Conservation (phyloP, 2,888 invertebrate species). For the Scaptomyza caliginosa region DNA sequence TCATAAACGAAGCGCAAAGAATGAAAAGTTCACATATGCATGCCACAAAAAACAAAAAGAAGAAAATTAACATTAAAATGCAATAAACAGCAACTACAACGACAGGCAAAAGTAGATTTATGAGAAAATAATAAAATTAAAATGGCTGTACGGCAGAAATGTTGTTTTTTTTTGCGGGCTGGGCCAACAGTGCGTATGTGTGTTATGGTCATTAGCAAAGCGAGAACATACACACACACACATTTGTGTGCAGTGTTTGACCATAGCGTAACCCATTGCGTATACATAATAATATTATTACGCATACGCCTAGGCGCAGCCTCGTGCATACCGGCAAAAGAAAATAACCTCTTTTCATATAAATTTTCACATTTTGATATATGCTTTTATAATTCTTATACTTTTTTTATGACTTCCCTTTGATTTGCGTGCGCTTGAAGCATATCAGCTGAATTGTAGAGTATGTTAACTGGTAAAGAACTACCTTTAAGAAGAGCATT, state of each 20-base stretch:
- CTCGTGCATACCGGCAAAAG: conserved; percentile 21
- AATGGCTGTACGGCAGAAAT: conserved; percentile 20
- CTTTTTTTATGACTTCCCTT: conserved; percentile 35
- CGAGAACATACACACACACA: conserved; percentile 5
- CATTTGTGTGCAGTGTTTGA: conserved; percentile 29
- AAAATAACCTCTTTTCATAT: conserved; percentile 15
- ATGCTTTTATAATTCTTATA: conserved; percentile 41
- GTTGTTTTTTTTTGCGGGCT: conserved; percentile 34
- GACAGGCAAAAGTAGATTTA: conserved; percentile 45
- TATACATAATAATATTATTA: conserved; percentile 50
- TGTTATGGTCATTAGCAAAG: conserved; percentile 48
- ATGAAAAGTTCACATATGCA: conserved; percentile 1
- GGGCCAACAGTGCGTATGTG: conserved; percentile 62
- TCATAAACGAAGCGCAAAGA: conserved; percentile 29
- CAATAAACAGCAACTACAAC: conserved; percentile 54
- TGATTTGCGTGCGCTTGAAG: conserved; percentile 17
- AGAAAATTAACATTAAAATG: conserved; percentile 78
- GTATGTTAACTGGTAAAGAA: too few species aligned
- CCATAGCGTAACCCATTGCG: conserved; percentile 45
- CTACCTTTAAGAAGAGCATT: too few species aligned
- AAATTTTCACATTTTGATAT: conserved; percentile 38
- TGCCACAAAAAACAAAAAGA: conserved; percentile 35
- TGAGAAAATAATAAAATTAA: conserved; percentile 74
- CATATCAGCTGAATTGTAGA: conserved; percentile 7
- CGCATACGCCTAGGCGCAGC: conserved; percentile 55